Base-by-base conservation (phyloP, 1,140 invertebrate genomes). In the Calosoma granatense region DNA sequence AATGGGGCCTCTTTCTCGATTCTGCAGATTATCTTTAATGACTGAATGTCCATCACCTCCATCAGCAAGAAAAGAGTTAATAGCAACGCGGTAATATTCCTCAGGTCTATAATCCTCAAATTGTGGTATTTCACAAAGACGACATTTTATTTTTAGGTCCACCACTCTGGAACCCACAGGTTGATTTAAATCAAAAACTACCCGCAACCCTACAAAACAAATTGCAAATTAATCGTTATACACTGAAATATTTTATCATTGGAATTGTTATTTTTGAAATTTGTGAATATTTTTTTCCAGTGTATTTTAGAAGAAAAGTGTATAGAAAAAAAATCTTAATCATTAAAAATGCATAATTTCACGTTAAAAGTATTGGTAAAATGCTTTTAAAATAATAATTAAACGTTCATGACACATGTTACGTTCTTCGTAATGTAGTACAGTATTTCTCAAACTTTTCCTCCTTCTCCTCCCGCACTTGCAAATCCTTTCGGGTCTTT, bases 31-130 rank as follows among this genome's bases (percentile, higher is more conserved):
- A 1, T 68, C 59, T 17, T 54, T 36, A 20, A 71, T 59, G 3
- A 79, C 76, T 41, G 68, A 65, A 62, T 69, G 79, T 0, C 81
- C 82, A 62, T 88, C 86, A 14, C 87, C 87, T 6, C 86, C 86
- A 1, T 72, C 68, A 1, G 81, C 74, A 6, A 90, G 67, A 63
- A 84, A 90, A 54, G 76, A 76, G 26, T 77, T 73, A 22, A 82
- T 72, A 1, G 81, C 71, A 1, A 90, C 67, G 11, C 77, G 74
- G 68, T 90, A 90, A 26, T 74, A 72, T 56, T 74, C 64, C 6
- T 75, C 64, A 1, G 62, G 17, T 26, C 77, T 67, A 12, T 85
- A 64, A 0, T 76, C 65, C 59, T 78, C 71, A 64, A 81, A 88
- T 1, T 61, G 66, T 4, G 88, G 88, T 20, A 84, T 71, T 4